A percentile compares a stretch with the other conserved stretches of the same genome.
Evolutionary conservation across 2,888 invertebrate genomes (phyloP).

Genomic region (Drosophila kambysellisi): DNA sequence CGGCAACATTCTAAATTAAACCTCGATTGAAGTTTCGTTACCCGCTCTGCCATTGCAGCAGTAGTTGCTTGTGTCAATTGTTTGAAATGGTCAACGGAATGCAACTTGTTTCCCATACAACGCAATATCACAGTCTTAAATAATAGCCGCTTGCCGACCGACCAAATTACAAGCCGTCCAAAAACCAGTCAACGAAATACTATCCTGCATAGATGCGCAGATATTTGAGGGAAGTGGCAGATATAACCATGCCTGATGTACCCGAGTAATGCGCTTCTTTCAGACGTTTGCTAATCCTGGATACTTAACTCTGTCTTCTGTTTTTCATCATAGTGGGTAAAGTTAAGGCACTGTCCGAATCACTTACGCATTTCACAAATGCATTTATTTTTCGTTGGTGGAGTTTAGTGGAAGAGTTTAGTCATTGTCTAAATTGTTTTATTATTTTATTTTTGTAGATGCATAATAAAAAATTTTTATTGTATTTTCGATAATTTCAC

Average conservation of each 20-base stretch:
- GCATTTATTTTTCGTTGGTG: conserved; percentile 22
- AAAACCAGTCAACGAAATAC: conserved; percentile 69
- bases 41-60: conserved; percentile 31
- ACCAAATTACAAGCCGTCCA: conserved; percentile 66
- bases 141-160: conserved; percentile 57
- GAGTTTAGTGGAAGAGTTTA: background rate
- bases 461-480: background rate
- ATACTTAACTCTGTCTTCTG: conserved; percentile 14
- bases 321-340: conserved; percentile 13
- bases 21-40: conserved; percentile 64
- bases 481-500: background rate
- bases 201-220: conserved; percentile 30
- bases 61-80: conserved; percentile 65
- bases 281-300: conserved; percentile 43
- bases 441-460: no score
- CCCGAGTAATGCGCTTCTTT: conserved; percentile 7
- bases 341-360: conserved; percentile 67
- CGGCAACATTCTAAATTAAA: conserved; percentile 80
- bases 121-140: conserved; percentile 59
- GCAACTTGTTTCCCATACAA: conserved; percentile 80
- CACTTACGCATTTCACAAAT: conserved; percentile 71
- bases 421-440: background rate
- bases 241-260: conserved; percentile 9
- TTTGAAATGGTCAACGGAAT: conserved; percentile 84
- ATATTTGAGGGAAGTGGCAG: conserved; percentile 28